phyloP scores from a whole-genome alignment of 2,797 vertebrate genomes.

The Percopsis omiscomaycus region DNA sequence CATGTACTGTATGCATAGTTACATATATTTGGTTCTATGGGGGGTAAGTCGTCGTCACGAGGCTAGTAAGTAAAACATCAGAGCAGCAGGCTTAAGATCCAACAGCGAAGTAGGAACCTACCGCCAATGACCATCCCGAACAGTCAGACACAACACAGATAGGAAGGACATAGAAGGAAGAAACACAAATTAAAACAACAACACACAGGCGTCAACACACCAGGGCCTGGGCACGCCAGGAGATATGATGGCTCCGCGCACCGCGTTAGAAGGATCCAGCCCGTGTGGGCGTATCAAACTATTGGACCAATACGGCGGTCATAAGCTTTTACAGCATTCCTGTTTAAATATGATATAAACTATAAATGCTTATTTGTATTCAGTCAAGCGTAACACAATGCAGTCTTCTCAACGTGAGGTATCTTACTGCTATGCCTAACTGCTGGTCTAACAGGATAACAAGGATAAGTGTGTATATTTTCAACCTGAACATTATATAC shows the following conservation, averaged over 20 bases:
- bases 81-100: constrained; percentile 88
- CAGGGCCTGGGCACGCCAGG: constrained; percentile 80
- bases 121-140: constrained; percentile 98
- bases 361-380: not conserved
- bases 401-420: not conserved
- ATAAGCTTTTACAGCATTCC: not conserved
- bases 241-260: constrained; percentile 86
- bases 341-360: too few relatives aligned
- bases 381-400: not conserved
- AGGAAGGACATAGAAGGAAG: constrained; percentile 99
- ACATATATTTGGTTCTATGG: constrained; percentile 85
- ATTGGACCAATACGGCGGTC: not conserved
- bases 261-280: constrained; percentile 6
- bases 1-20: constrained; percentile 83
- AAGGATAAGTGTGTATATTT: too few relatives aligned
- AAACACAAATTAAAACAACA: constrained; percentile 99
- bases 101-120: constrained; percentile 94
- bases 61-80: constrained; percentile 77
- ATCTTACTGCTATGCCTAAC: too few relatives aligned
- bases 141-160: constrained; percentile 99
- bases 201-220: constrained; percentile 86
- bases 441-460: too few relatives aligned
- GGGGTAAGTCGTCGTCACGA: constrained; percentile 85
- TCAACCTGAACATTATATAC: too few relatives aligned
- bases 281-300: too few relatives aligned